These are phyloP conservation scores for Enteromius thamalakanensis DNA, from an alignment of 2,797 vertebrate species.

Conservation along the genomic window DNA sequence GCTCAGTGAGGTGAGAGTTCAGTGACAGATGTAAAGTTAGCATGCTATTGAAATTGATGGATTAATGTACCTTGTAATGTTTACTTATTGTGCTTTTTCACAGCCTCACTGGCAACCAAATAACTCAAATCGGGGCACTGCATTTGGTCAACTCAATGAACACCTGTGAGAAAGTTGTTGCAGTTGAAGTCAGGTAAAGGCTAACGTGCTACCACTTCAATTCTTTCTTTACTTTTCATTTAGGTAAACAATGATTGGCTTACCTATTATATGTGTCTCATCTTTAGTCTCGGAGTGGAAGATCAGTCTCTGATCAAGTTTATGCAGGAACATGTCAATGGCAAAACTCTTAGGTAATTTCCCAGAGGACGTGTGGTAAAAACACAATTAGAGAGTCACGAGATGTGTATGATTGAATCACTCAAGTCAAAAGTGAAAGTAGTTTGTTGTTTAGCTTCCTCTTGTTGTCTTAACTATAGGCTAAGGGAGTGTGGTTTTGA, in stretches of 20 bases:
- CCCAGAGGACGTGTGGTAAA: not conserved
- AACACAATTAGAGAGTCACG: not conserved
- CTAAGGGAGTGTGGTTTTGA: conserved; percentile 68
- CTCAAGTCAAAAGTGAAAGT: conserved; percentile 47
- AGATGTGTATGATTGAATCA: not conserved
- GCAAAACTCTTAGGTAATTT: conserved; percentile 81
- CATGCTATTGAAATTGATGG: not conserved
- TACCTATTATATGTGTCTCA: not conserved
- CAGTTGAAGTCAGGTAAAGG: conserved; percentile 78
- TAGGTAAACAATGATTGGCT: not conserved
- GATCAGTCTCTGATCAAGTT: conserved; percentile 77
- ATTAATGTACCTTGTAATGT: not conserved
- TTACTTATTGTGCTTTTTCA: conserved; percentile 10
- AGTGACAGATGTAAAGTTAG: not conserved
- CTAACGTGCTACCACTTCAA: not conserved
- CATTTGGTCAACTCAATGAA: conserved; percentile 72
- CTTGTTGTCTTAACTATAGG: conserved; percentile 57
- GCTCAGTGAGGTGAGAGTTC: conserved; percentile 80
- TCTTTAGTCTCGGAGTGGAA: conserved; percentile 76
- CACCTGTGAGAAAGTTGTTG: conserved; percentile 64
- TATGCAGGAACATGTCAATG: conserved; percentile 55
- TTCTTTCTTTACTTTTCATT: not conserved
- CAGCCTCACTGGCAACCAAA: conserved; percentile 82
- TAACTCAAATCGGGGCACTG: conserved; percentile 79
- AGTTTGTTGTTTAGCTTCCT: not conserved